These are phyloP conservation scores for Ciconia maguari DNA, from an alignment of 2,113 vertebrate genomes.

Conservation along the genomic window DNA sequence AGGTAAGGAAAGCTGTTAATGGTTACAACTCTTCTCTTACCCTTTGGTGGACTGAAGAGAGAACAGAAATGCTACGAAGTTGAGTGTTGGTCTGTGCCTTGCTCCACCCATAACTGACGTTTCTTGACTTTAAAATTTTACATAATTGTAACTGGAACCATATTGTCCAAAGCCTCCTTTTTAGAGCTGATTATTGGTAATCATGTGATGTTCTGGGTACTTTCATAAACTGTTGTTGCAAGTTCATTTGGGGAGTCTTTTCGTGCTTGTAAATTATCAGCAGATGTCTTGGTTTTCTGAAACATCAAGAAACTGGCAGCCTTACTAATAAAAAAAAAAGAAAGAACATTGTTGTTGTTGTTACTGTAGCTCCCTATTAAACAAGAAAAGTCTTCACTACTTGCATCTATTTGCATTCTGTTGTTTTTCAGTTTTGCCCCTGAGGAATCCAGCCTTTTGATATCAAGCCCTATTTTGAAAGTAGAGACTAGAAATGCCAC, in stretches of 20 bases:
- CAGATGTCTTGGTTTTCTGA: conserved; percentile 19
- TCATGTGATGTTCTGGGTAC: background rate
- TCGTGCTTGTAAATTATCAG: background rate
- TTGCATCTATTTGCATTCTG: background rate
- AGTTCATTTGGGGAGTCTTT: background rate
- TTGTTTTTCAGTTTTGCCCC: background rate
- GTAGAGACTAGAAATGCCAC: background rate
- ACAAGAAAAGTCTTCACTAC: background rate
- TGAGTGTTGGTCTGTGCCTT: background rate
- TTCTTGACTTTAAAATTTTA: background rate
- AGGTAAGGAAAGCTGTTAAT: background rate
- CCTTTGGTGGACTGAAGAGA: background rate
- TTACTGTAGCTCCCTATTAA: background rate
- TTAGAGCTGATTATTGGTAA: background rate
- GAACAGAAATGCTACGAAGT: background rate
- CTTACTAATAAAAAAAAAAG: background rate
- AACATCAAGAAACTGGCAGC: conserved; percentile 1
- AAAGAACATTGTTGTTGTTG: background rate
- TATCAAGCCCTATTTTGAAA: background rate
- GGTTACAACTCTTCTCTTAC: background rate
- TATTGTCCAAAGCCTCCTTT: background rate
- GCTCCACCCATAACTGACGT: background rate
- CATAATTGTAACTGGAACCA: background rate
- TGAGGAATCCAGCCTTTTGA: background rate
- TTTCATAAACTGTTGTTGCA: background rate